Evolutionary conservation across 2,797 vertebrate genomes (phyloP), one percentile per base, ranked within the genome.

Genomic region (Meriones psammophilus): DNA sequence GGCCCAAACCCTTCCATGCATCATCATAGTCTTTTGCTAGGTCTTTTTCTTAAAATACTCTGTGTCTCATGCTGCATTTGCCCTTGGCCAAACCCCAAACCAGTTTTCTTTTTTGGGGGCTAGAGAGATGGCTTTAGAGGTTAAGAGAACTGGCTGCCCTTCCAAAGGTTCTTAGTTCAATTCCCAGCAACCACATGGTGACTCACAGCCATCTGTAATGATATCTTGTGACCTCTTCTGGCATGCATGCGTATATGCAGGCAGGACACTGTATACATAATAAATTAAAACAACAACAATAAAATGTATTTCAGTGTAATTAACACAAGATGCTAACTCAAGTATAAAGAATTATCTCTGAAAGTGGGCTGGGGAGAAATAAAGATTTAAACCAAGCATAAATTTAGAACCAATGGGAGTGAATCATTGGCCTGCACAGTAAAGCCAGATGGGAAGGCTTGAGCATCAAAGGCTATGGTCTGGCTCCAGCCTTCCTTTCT

Each of bases 311-410:
- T 92, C 5, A 80, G 46, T 26, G 33, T 6, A 91, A 50, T 39
- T 9, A 69, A 85, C 15, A 91, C 39, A 93, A 68, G 30, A 74
- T 85, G 5, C n/a, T 73, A 92, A 77, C 58, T 54, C 20, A 94
- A 92, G 30, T 20, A 56, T 33, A 2, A 42, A 90, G 66, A 81
- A 79, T 83, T 42, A 58, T 77, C 83, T 93, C 69, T 91, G 6
- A 86, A 54, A 92, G 4, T 80, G 86, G 20, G 78, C 71, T 62
- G 30, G n/a, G 36, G 28, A 81, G 42, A 93, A 94, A 93, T 58
- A 93, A 88, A 89, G 66, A 78, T 62, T 50, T 39, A 90, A 91
- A 81, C n/a, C 28, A 89, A 58, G 8, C 20, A 86, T 36, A 94
- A 95, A 90, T 26, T 74, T 30, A 71, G 69, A 92, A 81, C 1